Evolutionary conservation across 23 tunicate species (phyloP).

Genomic region (Phallusia fumigata): DNA sequence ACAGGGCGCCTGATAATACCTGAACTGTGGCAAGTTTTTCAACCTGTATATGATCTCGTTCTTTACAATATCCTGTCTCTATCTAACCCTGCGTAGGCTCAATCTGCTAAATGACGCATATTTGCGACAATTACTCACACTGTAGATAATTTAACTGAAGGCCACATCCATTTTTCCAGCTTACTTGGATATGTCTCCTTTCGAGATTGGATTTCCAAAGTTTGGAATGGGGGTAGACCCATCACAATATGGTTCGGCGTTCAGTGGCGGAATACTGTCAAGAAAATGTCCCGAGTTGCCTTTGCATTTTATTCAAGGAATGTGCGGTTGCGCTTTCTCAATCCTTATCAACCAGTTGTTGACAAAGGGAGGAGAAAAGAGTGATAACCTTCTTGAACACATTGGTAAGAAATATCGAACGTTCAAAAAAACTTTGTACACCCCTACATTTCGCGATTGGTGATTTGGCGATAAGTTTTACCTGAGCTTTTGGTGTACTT

Average conservation of each 20-base stretch:
- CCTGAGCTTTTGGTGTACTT: no score
- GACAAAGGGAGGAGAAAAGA: constrained; percentile 26
- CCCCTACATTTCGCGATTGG: no score
- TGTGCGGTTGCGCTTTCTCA: constrained; percentile 48
- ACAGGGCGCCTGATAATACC: no score
- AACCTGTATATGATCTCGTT: no score
- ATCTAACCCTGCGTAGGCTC: no score
- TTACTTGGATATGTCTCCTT: constrained; percentile 26
- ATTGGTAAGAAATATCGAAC: neutral
- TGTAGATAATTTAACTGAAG: no score
- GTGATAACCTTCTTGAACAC: neutral
- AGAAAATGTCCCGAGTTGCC: constrained; percentile 27
- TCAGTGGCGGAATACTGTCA: constrained; percentile 21
- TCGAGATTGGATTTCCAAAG: constrained; percentile 30
- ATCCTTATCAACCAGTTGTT: constrained; percentile 25
- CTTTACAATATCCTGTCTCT: no score
- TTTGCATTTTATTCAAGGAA: constrained; percentile 45
- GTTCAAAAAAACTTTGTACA: no score
- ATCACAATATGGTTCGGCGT: constrained; percentile 12
- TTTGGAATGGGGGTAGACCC: constrained; percentile 34
- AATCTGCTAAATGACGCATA: no score
- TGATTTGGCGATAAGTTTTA: no score
- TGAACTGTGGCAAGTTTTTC: no score
- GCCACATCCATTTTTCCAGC: neutral
- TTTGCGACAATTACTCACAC: no score